Conservation (phyloP, 2,797 vertebrate genomes). For the Sphenopsis melanotis region DNA sequence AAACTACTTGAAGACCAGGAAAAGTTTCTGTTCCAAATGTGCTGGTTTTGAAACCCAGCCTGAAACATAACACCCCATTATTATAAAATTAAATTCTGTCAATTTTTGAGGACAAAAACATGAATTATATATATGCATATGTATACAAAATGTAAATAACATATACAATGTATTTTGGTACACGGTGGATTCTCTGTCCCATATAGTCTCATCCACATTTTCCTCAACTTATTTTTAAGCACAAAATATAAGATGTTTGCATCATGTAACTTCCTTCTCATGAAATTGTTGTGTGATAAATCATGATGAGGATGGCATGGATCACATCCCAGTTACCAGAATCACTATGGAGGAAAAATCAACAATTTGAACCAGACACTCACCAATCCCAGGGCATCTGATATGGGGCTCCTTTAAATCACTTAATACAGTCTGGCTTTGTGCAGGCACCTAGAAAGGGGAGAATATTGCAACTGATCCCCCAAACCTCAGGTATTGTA, state of each 20-base stretch:
- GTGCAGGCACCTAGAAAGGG: background rate
- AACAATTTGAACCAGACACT: background rate
- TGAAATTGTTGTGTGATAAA: background rate
- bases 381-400: background rate
- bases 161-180: background rate
- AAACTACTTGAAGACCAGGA: background rate
- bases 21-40: background rate
- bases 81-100: background rate
- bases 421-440: background rate
- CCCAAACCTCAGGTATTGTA: background rate
- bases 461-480: background rate
- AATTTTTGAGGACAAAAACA: background rate
- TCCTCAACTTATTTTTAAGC: background rate
- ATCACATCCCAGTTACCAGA: background rate
- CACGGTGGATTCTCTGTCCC: background rate
- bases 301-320: rapidly evolving
- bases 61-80: background rate
- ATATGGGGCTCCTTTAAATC: background rate
- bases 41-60: background rate
- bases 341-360: background rate
- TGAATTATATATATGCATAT: background rate
- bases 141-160: background rate
- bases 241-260: background rate
- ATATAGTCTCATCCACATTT: background rate
- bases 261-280: background rate